Conservation (phyloP, 2,797 vertebrate species). For the Buceros bicornis region DNA sequence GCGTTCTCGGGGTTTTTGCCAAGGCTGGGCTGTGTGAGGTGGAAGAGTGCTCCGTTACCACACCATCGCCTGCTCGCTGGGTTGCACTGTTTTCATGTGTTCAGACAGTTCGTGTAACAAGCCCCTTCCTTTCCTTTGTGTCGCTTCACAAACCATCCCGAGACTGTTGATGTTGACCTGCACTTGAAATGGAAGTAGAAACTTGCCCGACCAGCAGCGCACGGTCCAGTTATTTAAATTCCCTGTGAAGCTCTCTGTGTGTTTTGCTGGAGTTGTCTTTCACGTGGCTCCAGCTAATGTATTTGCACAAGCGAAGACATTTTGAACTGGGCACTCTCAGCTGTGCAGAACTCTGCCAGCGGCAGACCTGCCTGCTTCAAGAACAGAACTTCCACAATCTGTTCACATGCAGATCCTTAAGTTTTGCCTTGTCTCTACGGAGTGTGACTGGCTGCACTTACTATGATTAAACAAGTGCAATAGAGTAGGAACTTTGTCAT, state of each 20-base stretch:
- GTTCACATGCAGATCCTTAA: neutral
- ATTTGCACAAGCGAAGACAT: neutral
- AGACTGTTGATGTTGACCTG: neutral
- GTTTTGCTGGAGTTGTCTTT: neutral
- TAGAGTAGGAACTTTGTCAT: neutral
- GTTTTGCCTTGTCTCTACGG: fast-evolving
- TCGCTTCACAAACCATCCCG: neutral
- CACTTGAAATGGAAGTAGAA: neutral
- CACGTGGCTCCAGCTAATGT: fast-evolving
- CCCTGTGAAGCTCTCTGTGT: too few species aligned
- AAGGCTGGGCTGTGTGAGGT: fast-evolving
- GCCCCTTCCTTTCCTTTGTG: neutral
- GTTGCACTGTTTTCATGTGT: neutral
- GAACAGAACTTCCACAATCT: neutral
- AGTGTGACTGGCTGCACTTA: too few species aligned
- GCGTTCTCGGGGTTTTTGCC: neutral
- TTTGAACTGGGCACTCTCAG: neutral
- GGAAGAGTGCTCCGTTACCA: neutral
- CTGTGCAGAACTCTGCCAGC: neutral
- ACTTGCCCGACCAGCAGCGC: neutral
- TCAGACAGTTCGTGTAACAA: neutral
- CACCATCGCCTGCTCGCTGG: too few species aligned
- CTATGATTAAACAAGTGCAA: neutral
- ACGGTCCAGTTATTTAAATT: neutral
- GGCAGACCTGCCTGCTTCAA: neutral